Base-by-base conservation (phyloP, 2,888 invertebrate genomes). In the Drosophila putrida region DNA sequence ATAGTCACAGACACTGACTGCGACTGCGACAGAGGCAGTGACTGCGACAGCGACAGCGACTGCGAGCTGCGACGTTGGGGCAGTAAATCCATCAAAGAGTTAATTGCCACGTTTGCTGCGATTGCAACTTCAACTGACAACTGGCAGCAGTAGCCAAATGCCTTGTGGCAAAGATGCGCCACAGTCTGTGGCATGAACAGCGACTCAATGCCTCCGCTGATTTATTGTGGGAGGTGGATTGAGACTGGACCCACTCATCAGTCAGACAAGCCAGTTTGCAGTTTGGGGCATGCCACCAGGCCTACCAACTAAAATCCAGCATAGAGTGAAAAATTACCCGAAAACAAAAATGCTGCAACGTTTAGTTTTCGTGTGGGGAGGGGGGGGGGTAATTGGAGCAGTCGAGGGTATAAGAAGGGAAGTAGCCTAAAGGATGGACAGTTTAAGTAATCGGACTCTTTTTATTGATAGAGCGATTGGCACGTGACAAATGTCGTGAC, bases 31-130 rank as follows among this genome's bases (percentile, higher is more conserved):
- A 39, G 27, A 46, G 65, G 35, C 62, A 43, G 53, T 31, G 53
- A 46, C 46, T 11, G 49, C 13, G 36, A 49, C 49, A 35, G 58
- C 43, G 33, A 27, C 31, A 33, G 25, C 49, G 8, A 28, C 28
- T 5, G 28, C 5, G 28, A 55, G 28, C 69, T 35, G 73, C 65
- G 31, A 41, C 31, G 64, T 25, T 47, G 63, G 61, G 55, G 64
- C 71, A 73, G 75, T 84, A 83, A 84, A 84, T 84, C 84, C 81
- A 84, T 84, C 84, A 84, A 83, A 84, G 81, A 86, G 79, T 84
- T 84, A 84, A 84, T 84, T 86, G 87, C 84, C 86, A 86, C 79
- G 70, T 83, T 71, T 57, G 78, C 67, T 51, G 73, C 79, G 64
- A 70, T 61, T 70, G 77, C 77, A 77, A 44, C 82, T 71, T 47